Base-by-base conservation (phyloP, 2,113 vertebrate species). In the Spermophilus dauricus region DNA sequence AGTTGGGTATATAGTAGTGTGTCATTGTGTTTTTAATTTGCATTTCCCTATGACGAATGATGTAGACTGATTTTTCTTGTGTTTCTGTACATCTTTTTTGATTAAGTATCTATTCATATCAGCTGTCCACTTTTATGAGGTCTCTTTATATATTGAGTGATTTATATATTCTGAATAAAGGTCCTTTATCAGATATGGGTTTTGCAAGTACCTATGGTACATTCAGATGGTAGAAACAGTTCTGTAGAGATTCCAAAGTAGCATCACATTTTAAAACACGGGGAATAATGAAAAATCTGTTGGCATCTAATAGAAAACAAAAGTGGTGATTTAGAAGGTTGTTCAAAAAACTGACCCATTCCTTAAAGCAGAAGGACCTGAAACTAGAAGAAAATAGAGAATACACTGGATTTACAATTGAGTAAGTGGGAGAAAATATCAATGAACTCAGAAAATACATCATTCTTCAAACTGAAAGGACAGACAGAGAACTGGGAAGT, bases 151-250 rank as follows among this genome's bases (percentile, higher is more conserved):
- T 65, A 53, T 30, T 34, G 8, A 82, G 9, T 65, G 37, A 53
- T 86, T 53, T 82, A 37, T 83, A 58, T 77, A 72, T 63, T 53
- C 83, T 92, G 24, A 39, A 69, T 86, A 42, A 69, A 96, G 28
- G 11, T 67, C 5, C 22, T 69, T 87, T 42, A 75, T 69, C 39
- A 89, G 28, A 51, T 65, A 8, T 42, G 13, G 82, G 4, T 61
- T 96, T 58, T 86, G 7, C 1, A 72, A 75, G 53, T 42, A 51
- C 65, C 32, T 70, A 32, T 32, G 16, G 16, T 48, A 20, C 2
- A 51, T 37, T 61, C 34, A 39, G 5, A 75, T 56, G 32, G 30
- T 28, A 91, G 24, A 84, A 95, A 75, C 34, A 53, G 9, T 63
- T 73, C 75, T 94, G 13, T 34, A 76, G 22, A 86, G 34, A 70